Percentiles rank a stretch among this genome's conserved stretches.
Evolutionary conservation across 64 coral and sea anemone genomes (phyloP).

Genomic region (Actinia tenebrosa): DNA sequence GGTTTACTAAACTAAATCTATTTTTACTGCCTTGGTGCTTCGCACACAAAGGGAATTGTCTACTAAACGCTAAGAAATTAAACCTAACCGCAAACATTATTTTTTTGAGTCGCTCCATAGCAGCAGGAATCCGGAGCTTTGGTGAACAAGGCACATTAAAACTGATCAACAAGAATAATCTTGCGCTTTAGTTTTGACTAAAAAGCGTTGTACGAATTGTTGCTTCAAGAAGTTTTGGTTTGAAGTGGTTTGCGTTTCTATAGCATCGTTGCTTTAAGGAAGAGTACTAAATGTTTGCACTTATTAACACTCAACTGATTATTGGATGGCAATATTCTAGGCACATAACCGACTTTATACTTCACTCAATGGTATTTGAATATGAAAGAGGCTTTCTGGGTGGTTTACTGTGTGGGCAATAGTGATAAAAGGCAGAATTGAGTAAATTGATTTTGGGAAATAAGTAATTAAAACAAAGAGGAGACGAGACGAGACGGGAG

Average conservation of each 20-base stretch:
- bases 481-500: too few species aligned
- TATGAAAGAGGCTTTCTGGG: neutral
- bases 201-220: neutral
- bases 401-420: neutral
- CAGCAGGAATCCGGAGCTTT: neutral
- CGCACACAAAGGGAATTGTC: neutral
- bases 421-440: neutral
- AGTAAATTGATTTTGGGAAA: neutral
- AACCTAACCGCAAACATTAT: neutral
- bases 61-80: neutral
- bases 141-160: neutral
- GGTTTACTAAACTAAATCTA: neutral
- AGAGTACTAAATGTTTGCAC: neutral
- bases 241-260: neutral
- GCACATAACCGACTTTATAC: neutral
- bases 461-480: neutral
- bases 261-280: neutral
- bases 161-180: neutral
- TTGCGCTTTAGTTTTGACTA: neutral
- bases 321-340: neutral
- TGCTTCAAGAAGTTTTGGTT: neutral
- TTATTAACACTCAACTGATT: neutral
- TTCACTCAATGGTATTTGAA: too few species aligned
- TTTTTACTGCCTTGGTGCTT: neutral
- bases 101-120: neutral